A percentile compares a stretch with the other conserved stretches of the same genome.
These are phyloP conservation scores for Sorex fumeus DNA, from an alignment of 2,113 vertebrate genomes.

Conservation along the genomic window DNA sequence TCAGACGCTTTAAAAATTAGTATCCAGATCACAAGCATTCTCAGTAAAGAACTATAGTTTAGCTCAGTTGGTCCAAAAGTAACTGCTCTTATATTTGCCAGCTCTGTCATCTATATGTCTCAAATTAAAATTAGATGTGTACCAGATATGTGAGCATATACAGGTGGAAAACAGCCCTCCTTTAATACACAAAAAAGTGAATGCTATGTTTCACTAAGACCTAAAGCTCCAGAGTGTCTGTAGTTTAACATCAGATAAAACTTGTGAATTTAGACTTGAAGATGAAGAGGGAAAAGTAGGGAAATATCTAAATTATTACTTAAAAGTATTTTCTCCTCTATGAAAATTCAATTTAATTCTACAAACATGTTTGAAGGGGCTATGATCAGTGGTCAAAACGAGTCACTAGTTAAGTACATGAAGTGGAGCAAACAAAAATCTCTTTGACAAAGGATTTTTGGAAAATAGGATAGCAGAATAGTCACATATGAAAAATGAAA, in stretches of 20 bases:
- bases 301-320: background rate
- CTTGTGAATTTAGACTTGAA: background rate
- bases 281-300: background rate
- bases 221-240: background rate
- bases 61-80: conserved; percentile 78
- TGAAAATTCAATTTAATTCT: background rate
- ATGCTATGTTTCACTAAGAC: background rate
- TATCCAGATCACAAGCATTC: conserved; percentile 72
- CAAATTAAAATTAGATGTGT: conserved; percentile 81
- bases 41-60: conserved; percentile 76
- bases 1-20: conserved; percentile 74
- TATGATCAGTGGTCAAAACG: no score
- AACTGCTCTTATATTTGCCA: conserved; percentile 87
- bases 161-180: conserved; percentile 85
- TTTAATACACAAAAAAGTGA: conserved; percentile 46
- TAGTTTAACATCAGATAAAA: background rate
- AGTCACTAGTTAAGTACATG: no score
- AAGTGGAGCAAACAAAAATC: no score
- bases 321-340: background rate
- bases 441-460: no score
- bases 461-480: no score
- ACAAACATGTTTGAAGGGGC: background rate
- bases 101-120: conserved; percentile 72
- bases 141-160: conserved; percentile 78
- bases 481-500: no score